Evolutionary conservation across 1,140 invertebrate genomes (phyloP), one percentile per base, ranked within the genome.

Genomic region (Mesaphorura yosii): DNA sequence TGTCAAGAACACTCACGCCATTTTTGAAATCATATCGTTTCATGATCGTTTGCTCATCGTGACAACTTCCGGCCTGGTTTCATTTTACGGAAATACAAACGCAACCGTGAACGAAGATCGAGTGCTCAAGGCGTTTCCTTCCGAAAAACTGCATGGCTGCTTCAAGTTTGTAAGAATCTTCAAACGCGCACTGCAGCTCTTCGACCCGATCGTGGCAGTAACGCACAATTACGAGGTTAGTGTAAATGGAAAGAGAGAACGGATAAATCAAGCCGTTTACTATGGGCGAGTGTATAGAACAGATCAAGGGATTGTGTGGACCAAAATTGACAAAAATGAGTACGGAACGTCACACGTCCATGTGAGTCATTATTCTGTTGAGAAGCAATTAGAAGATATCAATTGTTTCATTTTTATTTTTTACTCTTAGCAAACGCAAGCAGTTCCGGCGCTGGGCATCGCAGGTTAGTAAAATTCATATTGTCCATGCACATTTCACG

Each of bases 41-140:
- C 48, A 57, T 20, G 55, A 57, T 31, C 22, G 55, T 25, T 22
- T 57, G 1, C 23, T 57, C 7, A 17, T 57, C 1, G 42, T 57
- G n/a, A 56, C 54, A 1, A 17, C 40, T 23, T 38, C 44, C 47
- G 54, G 54, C 2, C 34, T 56, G n/a, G 44, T 57, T 0, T 7
- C 34, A 1, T 19, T 51, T 23, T 57, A 57, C 23, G 55, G 48
- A 26, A 40, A 17, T 12, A 34, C 42, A 0, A 40, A 51, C 26
- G 26, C 15, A 1, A 57, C 55, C 12, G 25, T 51, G 2, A 2
- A 19, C 2, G 17, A 46, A 22, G 44, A 51, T 26, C 17, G 15
- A 5, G 6, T 44, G 1, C 20, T 49, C 17, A 38, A 25, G 0
- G 2, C 55, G 1, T 1, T n/a, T 39, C 42, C 31, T 1, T 37